Conservation (phyloP, 2,797 vertebrate genomes). For the Rhinogobio ventralis region DNA sequence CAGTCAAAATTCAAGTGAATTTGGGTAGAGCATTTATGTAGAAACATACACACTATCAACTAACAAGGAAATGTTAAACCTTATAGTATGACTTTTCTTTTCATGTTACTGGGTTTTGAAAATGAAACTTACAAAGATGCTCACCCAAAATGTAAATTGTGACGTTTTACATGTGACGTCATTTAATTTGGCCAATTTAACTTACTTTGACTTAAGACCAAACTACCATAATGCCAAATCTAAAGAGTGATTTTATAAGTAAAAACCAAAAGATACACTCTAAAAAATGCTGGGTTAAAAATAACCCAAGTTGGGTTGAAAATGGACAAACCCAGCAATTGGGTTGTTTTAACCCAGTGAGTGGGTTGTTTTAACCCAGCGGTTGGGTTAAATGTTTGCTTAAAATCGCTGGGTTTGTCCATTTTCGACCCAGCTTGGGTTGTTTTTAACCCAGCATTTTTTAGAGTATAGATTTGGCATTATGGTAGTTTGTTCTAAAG, state of each 20-base stretch:
- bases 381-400: no score
- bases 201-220: neutral
- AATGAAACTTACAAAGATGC: neutral
- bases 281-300: no score
- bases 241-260: neutral
- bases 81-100: neutral
- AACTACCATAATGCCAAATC: neutral
- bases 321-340: no score
- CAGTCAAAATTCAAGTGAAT: slow-evolving; percentile 53
- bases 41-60: slow-evolving; percentile 16
- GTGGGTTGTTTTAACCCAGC: no score
- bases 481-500: neutral
- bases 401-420: no score
- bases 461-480: neutral
- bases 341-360: no score
- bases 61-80: neutral
- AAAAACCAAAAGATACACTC: neutral
- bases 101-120: neutral
- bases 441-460: no score
- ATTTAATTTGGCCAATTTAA: neutral
- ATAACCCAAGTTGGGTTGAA: no score
- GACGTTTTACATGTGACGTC: no score
- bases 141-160: neutral
- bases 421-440: no score
- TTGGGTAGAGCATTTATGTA: slow-evolving; percentile 47